These are phyloP conservation scores for Cheirogaleus medius DNA, from an alignment of 2,113 vertebrate genomes.

Conservation along the genomic window DNA sequence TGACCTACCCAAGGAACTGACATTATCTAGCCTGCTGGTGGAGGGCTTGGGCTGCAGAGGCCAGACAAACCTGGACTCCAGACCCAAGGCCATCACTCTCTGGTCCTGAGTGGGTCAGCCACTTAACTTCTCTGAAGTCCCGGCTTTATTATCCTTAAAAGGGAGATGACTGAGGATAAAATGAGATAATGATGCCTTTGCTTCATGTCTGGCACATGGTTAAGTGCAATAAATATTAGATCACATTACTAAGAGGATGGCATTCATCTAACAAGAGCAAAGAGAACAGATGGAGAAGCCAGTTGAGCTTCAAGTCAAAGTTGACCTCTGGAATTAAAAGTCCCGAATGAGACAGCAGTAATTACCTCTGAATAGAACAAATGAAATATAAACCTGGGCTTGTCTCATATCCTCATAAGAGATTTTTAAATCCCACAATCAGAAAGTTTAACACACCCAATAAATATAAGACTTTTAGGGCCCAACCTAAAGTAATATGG, in stretches of 20 bases:
- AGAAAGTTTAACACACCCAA: neutral
- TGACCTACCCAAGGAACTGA: neutral
- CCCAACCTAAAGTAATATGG: neutral
- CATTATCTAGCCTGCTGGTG: neutral
- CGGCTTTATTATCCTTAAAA: neutral
- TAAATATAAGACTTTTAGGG: neutral
- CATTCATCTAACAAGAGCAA: neutral
- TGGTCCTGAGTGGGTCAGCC: neutral
- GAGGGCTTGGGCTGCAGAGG: neutral
- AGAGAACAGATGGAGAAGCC: slow-evolving; percentile 22
- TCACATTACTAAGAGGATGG: slow-evolving; percentile 2
- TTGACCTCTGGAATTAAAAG: neutral
- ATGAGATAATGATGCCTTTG: neutral
- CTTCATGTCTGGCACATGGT: neutral
- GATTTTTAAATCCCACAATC: neutral
- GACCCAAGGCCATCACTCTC: neutral
- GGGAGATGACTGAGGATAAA: neutral
- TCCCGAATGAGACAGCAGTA: neutral
- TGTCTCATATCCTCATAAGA: neutral
- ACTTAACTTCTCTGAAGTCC: neutral
- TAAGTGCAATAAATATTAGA: neutral
- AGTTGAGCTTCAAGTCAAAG: neutral
- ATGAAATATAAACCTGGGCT: neutral
- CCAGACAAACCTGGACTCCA: neutral
- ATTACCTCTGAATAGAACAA: neutral